Conservation (phyloP, 2,113 vertebrate genomes). For the Osmerus mordax region DNA sequence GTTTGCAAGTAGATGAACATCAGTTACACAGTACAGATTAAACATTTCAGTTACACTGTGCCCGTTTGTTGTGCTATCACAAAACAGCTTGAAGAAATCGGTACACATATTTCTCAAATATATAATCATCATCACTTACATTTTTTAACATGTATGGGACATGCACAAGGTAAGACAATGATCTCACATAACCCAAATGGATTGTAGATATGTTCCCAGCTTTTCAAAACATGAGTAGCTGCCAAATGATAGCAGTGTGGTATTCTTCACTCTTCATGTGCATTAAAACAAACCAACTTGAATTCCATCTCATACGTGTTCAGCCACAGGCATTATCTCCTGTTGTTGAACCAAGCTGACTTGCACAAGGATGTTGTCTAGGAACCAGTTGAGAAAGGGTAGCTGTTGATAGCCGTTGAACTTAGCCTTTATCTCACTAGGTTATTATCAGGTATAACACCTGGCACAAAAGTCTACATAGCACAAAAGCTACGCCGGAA, state of each 20-base stretch:
- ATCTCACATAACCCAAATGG: neutral
- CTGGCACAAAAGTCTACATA: slow-evolving; percentile 41
- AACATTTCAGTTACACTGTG: neutral
- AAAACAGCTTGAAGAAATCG: neutral
- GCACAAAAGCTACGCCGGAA: slow-evolving; percentile 31
- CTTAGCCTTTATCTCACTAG: slow-evolving; percentile 27
- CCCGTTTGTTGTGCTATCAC: neutral
- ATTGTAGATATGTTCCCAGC: slow-evolving; percentile 15
- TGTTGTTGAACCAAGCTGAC: slow-evolving; percentile 58
- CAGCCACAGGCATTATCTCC: slow-evolving; percentile 60
- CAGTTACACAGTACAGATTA: too few relatives aligned
- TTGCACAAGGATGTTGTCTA: slow-evolving; percentile 62
- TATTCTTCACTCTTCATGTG: slow-evolving; percentile 41
- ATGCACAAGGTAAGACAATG: slow-evolving; percentile 9
- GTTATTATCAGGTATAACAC: slow-evolving; percentile 48
- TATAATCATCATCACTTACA: neutral
- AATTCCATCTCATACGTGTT: slow-evolving; percentile 48
- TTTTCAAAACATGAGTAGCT: slow-evolving; percentile 15
- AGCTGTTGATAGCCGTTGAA: slow-evolving; percentile 38
- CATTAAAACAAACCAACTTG: slow-evolving; percentile 44
- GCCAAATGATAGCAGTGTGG: slow-evolving; percentile 30
- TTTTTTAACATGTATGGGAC: slow-evolving; percentile 16
- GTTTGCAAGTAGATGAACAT: too few relatives aligned
- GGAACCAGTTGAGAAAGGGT: slow-evolving; percentile 26
- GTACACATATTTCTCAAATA: neutral